Base-by-base conservation (phyloP, 1,140 invertebrate genomes). In the Diploscapter pachys region DNA sequence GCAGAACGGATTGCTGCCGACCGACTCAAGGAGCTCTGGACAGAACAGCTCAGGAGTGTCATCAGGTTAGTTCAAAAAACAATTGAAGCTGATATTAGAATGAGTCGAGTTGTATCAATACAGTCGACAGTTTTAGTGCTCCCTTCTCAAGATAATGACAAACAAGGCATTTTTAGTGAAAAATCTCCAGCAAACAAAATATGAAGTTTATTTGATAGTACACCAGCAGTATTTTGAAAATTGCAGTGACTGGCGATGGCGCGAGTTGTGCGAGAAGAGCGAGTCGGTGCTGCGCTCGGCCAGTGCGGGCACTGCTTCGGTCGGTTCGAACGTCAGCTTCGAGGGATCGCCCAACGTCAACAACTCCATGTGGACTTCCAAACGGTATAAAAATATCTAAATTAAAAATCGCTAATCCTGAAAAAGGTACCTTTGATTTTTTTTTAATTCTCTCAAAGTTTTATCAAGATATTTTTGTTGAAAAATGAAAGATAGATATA, bases 201-300 rank as follows among this genome's bases (percentile, higher is more conserved):
- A 31, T 31, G 31, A 31, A 31, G 31, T 31, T 31, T 31, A 31
- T 31, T 31, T 31, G 31, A 31, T 31, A 31, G 31, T 31, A 0
- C 31, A 59, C 57, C 1, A 13, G 8, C 9, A 48, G 50, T 9
- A 9, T 13, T 55, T 67, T 31, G 67, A 67, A 56, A 54, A 66
- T 66, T 71, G 64, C 53, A 75, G 52, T 52, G 74, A 75, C n/a
- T 75, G 74, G 74, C 55, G 59, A 8, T 75, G 74, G 74, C 48
- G 74, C 8, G 74, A 75, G 6, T 54, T 75, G 74, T 75, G 74
- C 49, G 68, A 70, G 31, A n/a, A 31, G 53, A 70, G 71, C 5
- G 73, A 75, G 13, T 54, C 54, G 5, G 48, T 64, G 4, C 59
- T 59, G 50, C 11, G 59, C 5, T 64, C 8, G 61, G 71, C 68